A percentile compares a stretch with the other conserved stretches of the same genome.
Evolutionary conservation across 2,888 invertebrate species (phyloP).

Genomic region (Dicranocentrus wangi): DNA sequence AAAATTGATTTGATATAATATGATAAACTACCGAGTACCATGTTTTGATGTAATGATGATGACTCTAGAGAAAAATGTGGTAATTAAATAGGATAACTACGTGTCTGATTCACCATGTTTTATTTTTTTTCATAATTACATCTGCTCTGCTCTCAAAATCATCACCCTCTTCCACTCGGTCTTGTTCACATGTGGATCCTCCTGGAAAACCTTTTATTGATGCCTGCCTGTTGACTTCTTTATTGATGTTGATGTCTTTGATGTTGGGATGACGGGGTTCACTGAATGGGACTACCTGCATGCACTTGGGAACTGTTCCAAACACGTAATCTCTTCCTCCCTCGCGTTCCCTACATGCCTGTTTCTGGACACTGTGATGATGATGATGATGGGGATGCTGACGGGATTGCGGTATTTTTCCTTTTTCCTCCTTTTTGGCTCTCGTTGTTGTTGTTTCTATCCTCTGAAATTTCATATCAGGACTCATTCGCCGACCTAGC

Average conservation of each 20-base stretch:
- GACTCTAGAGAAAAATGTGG: too few relatives aligned
- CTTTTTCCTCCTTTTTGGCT: neutral
- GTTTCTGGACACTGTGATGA: slow-evolving; percentile 25
- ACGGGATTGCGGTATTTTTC: slow-evolving; percentile 61
- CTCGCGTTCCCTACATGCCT: neutral
- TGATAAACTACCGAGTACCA: too few relatives aligned
- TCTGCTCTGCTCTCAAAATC: neutral
- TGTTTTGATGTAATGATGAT: too few relatives aligned
- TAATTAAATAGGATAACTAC: neutral
- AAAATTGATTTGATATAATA: too few relatives aligned
- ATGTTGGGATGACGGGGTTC: slow-evolving; percentile 12
- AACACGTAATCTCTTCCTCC: neutral
- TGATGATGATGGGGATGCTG: slow-evolving; percentile 45
- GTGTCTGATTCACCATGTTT: neutral
- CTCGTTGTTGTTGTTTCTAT: neutral
- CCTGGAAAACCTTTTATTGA: neutral
- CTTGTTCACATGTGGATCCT: neutral
- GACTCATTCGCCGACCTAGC: slow-evolving; percentile 91
- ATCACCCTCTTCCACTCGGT: neutral
- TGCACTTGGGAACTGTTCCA: neutral
- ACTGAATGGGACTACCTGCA: neutral
- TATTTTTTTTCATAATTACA: neutral
- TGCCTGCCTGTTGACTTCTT: slow-evolving; percentile 1
- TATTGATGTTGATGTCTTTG: neutral
- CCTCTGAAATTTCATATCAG: slow-evolving; percentile 74